These are phyloP conservation scores for Chymomyza fuscimana DNA, from an alignment of 2,888 invertebrate species.

Conservation along the genomic window DNA sequence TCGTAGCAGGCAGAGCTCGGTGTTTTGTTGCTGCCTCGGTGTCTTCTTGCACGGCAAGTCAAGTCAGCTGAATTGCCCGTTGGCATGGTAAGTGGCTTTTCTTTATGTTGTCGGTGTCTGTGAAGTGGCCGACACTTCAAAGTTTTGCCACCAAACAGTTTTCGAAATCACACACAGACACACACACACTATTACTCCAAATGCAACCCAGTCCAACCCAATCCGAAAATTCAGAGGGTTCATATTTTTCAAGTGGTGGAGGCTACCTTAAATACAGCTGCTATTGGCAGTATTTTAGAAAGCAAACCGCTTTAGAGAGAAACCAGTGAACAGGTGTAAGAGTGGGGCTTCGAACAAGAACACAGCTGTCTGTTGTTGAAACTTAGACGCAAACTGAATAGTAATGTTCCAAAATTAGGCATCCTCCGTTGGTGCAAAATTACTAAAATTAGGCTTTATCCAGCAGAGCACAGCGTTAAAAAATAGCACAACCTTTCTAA, in stretches of 20 bases:
- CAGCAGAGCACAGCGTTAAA: conserved; percentile 23
- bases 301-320: background rate
- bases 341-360: background rate
- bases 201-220: conserved; percentile 18
- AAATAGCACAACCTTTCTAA: conserved; percentile 17
- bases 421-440: conserved; percentile 40
- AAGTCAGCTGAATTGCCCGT: conserved; percentile 33
- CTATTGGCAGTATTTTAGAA: background rate
- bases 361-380: conserved; percentile 3
- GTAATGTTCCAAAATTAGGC: conserved; percentile 62
- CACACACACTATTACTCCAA: conserved; percentile 23
- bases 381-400: conserved; percentile 58
- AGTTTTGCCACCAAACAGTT: conserved; percentile 2
- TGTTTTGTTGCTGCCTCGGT: conserved; percentile 3
- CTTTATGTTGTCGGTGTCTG: background rate
- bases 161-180: conserved; percentile 18
- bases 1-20: background rate
- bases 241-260: conserved; percentile 51
- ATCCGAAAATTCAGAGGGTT: conserved; percentile 27
- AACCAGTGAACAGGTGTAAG: background rate
- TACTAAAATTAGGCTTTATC: conserved; percentile 54
- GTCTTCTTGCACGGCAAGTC: background rate
- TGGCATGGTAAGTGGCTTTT: conserved; percentile 48
- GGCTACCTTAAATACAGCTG: background rate
- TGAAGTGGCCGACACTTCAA: conserved; percentile 3